Conservation (phyloP, 1,140 invertebrate genomes). For the Panonychus citri region DNA sequence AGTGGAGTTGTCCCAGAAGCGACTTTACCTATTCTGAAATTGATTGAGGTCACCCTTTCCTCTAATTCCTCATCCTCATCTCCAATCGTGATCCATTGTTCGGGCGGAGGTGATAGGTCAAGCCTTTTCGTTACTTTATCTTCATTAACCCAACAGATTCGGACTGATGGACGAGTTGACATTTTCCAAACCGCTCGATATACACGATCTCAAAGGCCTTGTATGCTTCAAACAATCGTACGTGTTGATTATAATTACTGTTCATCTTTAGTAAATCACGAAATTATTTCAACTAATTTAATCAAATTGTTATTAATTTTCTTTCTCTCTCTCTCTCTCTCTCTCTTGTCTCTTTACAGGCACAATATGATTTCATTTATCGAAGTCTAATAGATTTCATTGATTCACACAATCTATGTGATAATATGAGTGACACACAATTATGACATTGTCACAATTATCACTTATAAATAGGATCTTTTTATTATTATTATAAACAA, state of each 20-base stretch:
- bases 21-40: constrained; percentile 10
- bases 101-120: constrained; percentile 55
- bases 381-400: constrained; percentile 68
- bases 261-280: too few relatives aligned
- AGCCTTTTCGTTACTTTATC: constrained; percentile 66
- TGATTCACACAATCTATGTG: constrained; percentile 28
- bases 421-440: constrained; percentile 16
- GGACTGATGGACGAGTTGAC: constrained; percentile 55
- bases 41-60: constrained; percentile 12
- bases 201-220: constrained; percentile 51
- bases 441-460: constrained; percentile 9
- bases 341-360: constrained; percentile 27
- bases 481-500: too few relatives aligned
- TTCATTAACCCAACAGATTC: constrained; percentile 55
- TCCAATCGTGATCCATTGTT: constrained; percentile 20
- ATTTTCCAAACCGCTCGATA: constrained; percentile 59
- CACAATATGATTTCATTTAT: constrained; percentile 73
- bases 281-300: not conserved
- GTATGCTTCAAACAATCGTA: constrained; percentile 38
- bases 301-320: too few relatives aligned
- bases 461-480: too few relatives aligned
- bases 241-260: constrained; percentile 7
- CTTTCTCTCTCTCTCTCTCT: not conserved
- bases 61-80: constrained; percentile 4
- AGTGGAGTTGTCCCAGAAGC: constrained; percentile 11